A percentile compares a stretch with the other conserved stretches of the same genome.
Conservation (phyloP, 2,797 vertebrate genomes). For the Lophotriccus pileatus region DNA sequence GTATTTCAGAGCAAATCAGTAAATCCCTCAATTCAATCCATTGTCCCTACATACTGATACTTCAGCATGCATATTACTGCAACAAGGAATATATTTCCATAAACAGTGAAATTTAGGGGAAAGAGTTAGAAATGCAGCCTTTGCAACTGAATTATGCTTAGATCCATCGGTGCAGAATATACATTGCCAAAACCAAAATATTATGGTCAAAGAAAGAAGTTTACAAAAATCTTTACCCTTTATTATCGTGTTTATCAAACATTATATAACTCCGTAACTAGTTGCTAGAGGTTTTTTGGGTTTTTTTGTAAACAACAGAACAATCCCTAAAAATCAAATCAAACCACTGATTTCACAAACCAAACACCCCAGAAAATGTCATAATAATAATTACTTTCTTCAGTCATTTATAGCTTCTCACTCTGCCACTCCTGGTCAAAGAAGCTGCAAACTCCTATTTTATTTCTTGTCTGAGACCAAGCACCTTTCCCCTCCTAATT, state of each 20-base stretch:
- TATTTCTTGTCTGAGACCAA: neutral
- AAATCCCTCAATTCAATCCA: slow-evolving; percentile 38
- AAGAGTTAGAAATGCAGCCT: neutral
- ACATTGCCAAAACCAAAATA: neutral
- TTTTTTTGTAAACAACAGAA: neutral
- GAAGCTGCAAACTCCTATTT: neutral
- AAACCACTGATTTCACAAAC: neutral
- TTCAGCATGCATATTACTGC: neutral
- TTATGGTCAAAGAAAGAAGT: neutral
- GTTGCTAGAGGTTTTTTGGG: no score
- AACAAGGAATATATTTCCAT: neutral
- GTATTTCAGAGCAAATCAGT: slow-evolving; percentile 20
- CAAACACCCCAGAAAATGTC: neutral
- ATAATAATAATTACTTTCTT: neutral
- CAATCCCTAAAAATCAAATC: neutral
- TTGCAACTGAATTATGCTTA: neutral
- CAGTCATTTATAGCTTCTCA: neutral
- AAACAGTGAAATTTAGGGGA: slow-evolving; percentile 13
- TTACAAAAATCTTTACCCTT: neutral
- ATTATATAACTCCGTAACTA: neutral
- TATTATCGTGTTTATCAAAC: neutral
- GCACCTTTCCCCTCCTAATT: rapidly evolving
- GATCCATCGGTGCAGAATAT: neutral
- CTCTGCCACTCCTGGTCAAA: neutral
- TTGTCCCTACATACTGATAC: neutral